These are phyloP conservation scores for Ormyrus labotus DNA, from an alignment of 2,888 invertebrate species.

Conservation along the genomic window DNA sequence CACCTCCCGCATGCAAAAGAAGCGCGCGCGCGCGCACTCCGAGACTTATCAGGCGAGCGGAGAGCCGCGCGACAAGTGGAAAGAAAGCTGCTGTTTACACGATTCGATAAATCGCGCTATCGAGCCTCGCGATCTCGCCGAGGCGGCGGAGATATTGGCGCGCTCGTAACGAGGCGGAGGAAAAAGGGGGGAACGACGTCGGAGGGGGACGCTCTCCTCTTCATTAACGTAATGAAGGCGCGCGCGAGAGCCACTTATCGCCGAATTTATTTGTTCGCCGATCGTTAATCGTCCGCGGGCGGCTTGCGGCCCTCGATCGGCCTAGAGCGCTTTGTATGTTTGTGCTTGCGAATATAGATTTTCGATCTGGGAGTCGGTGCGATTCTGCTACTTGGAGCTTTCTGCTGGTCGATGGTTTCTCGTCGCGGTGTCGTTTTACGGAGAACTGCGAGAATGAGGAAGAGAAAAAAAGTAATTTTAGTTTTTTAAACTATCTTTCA, in stretches of 20 bases:
- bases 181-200: background rate
- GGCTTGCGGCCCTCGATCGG: background rate
- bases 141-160: no score
- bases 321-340: no score
- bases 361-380: no score
- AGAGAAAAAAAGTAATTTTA: no score
- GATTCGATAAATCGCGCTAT: conserved; percentile 32
- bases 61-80: background rate
- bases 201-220: background rate
- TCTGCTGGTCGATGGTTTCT: no score
- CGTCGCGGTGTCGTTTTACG: no score
- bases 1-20: background rate
- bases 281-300: conserved; percentile 4
- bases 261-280: conserved; percentile 44
- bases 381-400: no score
- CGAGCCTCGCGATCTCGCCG: background rate
- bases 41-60: background rate
- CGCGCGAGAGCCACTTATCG: conserved; percentile 17
- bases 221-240: conserved; percentile 33
- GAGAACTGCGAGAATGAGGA: no score
- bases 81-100: conserved; percentile 16
- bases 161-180: background rate
- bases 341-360: no score
- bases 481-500: no score
- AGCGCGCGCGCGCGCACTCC: background rate